Conservation (phyloP, 1,140 invertebrate species). For the Dendroctonus ponderosae region DNA sequence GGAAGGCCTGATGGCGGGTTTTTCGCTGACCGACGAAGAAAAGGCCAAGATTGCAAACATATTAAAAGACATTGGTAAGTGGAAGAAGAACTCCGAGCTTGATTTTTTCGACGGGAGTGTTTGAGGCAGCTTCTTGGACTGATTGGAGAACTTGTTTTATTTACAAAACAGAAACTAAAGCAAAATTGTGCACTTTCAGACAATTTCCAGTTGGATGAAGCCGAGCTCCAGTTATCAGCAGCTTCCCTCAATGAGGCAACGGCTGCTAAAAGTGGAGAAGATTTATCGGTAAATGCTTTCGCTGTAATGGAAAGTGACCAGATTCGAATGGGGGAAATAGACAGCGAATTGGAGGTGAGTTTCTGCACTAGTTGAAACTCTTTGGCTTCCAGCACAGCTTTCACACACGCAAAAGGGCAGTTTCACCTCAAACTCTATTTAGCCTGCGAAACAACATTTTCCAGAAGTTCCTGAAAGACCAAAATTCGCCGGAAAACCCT, state of each 20-base stretch:
- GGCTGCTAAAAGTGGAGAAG: neutral
- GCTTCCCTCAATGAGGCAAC: neutral
- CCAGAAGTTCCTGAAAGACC: conserved; percentile 16
- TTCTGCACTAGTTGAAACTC: too few relatives aligned
- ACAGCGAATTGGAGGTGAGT: conserved; percentile 21
- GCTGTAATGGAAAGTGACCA: conserved; percentile 3
- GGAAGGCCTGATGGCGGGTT: conserved; percentile 32
- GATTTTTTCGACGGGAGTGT: too few relatives aligned
- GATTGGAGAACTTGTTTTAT: too few relatives aligned
- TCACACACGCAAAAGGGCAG: conserved; percentile 3
- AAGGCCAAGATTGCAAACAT: conserved; percentile 38
- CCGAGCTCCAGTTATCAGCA: conserved; percentile 5
- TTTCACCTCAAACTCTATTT: too few relatives aligned
- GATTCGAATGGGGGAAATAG: conserved; percentile 22
- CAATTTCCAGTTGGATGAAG: conserved; percentile 13
- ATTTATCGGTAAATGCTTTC: conserved; percentile 12
- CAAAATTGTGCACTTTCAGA: conserved; percentile 6
- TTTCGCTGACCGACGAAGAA: conserved; percentile 42
- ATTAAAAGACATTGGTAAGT: conserved; percentile 35
- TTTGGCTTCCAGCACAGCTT: neutral
- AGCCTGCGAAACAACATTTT: neutral
- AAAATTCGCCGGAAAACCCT: neutral
- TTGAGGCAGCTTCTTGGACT: too few relatives aligned
- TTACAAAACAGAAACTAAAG: too few relatives aligned
- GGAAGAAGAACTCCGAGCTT: too few relatives aligned